phyloP scores from a whole-genome alignment of 2,113 vertebrate genomes.

The Vidua chalybeata region DNA sequence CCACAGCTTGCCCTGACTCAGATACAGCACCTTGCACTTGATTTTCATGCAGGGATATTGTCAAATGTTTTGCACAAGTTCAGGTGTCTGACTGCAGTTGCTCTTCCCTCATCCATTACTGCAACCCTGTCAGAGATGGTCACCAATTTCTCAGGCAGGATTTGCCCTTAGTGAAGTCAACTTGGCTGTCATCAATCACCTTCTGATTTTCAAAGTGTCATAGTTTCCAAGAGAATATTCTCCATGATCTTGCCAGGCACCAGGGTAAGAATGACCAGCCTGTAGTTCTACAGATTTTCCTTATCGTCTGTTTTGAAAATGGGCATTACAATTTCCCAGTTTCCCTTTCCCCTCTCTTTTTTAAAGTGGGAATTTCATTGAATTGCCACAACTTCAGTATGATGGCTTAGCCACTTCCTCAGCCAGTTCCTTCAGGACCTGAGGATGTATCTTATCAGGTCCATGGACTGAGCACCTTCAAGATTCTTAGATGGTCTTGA shows the following conservation, averaged over 20 bases:
- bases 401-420: not conserved
- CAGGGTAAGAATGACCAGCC: not conserved
- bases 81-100: not conserved
- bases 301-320: not conserved
- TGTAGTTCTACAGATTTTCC: not conserved
- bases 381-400: too few relatives aligned
- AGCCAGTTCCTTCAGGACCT: not conserved
- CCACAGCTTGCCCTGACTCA: not conserved
- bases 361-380: not conserved
- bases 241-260: not conserved
- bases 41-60: not conserved
- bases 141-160: not conserved
- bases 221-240: not conserved
- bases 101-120: not conserved
- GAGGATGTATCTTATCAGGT: too few relatives aligned
- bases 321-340: not conserved
- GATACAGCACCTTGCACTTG: not conserved
- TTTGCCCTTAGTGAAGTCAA: not conserved
- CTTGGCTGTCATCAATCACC: not conserved
- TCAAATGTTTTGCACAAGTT: not conserved
- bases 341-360: not conserved
- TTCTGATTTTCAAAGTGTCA: not conserved
- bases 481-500: not conserved
- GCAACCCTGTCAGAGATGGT: not conserved
- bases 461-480: not conserved